A percentile compares a stretch with the other conserved stretches of the same genome.
Conservation (phyloP, 2,888 invertebrate species). For the Pammene fasciana region DNA sequence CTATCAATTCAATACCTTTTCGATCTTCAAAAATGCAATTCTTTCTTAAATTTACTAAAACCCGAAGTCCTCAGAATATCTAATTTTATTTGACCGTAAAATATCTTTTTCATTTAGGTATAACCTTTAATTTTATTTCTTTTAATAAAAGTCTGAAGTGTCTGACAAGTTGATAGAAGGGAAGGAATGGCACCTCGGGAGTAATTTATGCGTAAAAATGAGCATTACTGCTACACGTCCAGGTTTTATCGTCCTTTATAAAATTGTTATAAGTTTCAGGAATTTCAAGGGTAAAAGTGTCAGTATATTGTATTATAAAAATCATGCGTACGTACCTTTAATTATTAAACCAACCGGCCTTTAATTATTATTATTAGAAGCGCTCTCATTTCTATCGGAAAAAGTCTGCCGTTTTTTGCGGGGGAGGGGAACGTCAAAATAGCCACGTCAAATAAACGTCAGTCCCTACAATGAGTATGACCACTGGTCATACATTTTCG, state of each 20-base stretch:
- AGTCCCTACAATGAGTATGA: too few relatives aligned
- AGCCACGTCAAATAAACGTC: too few relatives aligned
- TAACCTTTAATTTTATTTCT: slow-evolving; percentile 47
- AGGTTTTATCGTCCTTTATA: slow-evolving; percentile 62
- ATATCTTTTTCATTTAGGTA: slow-evolving; percentile 59
- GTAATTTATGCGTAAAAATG: slow-evolving; percentile 67
- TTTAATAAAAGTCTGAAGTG: slow-evolving; percentile 55
- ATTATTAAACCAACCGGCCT: too few relatives aligned
- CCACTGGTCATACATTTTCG: too few relatives aligned
- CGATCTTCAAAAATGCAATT: slow-evolving; percentile 14
- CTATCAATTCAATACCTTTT: slow-evolving; percentile 12
- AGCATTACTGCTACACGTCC: slow-evolving; percentile 62
- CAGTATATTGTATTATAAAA: background rate
- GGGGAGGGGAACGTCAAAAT: too few relatives aligned
- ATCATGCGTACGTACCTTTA: too few relatives aligned
- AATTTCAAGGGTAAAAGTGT: background rate
- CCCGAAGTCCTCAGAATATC: slow-evolving; percentile 52
- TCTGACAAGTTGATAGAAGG: slow-evolving; percentile 61
- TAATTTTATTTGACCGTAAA: slow-evolving; percentile 50
- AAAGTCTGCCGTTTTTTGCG: too few relatives aligned
- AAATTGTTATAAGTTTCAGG: slow-evolving; percentile 47
- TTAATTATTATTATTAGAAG: too few relatives aligned
- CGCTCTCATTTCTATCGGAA: too few relatives aligned
- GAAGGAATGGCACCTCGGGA: slow-evolving; percentile 51
- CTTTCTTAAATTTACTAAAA: slow-evolving; percentile 46